Percentiles rank a stretch among this genome's conserved stretches.
These are phyloP conservation scores for Otis tarda DNA, from an alignment of 2,113 vertebrate species.

Conservation along the genomic window DNA sequence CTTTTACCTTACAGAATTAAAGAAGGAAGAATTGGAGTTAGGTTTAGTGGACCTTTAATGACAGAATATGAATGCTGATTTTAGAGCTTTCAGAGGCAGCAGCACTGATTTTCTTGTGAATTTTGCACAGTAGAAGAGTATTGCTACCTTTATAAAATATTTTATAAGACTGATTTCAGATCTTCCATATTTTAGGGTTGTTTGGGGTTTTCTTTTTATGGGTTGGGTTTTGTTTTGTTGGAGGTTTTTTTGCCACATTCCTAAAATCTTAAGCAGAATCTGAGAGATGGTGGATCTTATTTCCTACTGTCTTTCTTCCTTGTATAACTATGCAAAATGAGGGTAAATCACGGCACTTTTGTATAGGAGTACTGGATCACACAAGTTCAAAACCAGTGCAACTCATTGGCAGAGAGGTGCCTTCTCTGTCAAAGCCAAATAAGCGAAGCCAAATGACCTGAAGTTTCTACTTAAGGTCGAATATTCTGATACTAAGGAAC, in stretches of 20 bases:
- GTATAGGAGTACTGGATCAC: neutral
- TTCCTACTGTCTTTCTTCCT: conserved; percentile 5
- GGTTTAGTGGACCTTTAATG: neutral
- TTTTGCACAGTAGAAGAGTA: conserved; percentile 38
- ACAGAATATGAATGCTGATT: neutral
- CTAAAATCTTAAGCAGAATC: neutral
- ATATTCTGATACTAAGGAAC: neutral
- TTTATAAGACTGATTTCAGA: conserved; percentile 7
- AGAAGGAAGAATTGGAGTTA: neutral
- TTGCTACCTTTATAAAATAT: conserved; percentile 9
- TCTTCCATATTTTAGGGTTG: conserved; percentile 11
- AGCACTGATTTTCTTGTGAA: conserved; percentile 41
- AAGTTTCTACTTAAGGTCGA: neutral
- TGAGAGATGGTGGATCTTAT: neutral
- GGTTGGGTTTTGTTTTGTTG: neutral
- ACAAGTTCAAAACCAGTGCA: neutral
- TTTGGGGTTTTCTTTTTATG: neutral
- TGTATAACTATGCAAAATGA: conserved; percentile 56
- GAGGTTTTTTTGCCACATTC: neutral
- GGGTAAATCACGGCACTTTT: neutral
- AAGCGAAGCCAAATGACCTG: neutral
- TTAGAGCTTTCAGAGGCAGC: neutral
- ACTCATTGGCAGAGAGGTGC: neutral
- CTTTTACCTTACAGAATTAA: neutral
- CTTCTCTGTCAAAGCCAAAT: conserved; percentile 43